Conservation (phyloP, 1,140 invertebrate genomes). For the Artemia franciscana region DNA sequence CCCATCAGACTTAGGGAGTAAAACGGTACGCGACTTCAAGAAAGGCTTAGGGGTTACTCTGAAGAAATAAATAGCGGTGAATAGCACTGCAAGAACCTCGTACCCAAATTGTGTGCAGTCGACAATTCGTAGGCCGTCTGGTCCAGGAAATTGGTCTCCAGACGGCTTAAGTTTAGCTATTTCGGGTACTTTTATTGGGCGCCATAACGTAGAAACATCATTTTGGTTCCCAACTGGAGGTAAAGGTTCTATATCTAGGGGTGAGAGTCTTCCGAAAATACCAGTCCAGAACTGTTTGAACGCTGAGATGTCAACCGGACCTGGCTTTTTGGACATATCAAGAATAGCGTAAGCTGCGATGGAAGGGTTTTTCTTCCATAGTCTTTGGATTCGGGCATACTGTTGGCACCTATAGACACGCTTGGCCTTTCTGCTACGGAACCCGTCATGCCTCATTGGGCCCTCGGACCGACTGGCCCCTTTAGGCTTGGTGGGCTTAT, state of each 20-base stretch:
- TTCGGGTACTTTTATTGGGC: not conserved
- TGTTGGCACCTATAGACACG: not conserved
- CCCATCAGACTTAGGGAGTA: no score
- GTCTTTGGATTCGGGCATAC: not conserved
- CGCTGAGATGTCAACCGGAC: not conserved
- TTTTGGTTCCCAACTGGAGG: not conserved
- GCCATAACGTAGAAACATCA: not conserved
- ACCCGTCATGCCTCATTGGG: not conserved
- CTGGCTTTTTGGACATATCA: not conserved
- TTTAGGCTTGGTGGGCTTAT: not conserved
- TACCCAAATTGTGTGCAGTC: not conserved
- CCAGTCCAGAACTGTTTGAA: not conserved
- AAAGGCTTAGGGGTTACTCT: not conserved
- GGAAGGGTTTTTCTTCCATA: not conserved
- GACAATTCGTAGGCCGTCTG: not conserved
- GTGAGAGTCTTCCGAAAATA: not conserved
- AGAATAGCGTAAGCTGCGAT: not conserved
- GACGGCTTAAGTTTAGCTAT: not conserved
- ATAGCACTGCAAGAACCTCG: not conserved
- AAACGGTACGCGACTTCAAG: no score
- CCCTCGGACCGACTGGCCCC: not conserved
- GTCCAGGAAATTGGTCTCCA: not conserved
- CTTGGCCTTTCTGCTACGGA: not conserved
- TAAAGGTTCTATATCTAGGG: not conserved
- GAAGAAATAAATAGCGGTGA: not conserved